These are phyloP conservation scores for Polylopha cassiicola DNA, from an alignment of 2,888 invertebrate genomes.

Conservation along the genomic window DNA sequence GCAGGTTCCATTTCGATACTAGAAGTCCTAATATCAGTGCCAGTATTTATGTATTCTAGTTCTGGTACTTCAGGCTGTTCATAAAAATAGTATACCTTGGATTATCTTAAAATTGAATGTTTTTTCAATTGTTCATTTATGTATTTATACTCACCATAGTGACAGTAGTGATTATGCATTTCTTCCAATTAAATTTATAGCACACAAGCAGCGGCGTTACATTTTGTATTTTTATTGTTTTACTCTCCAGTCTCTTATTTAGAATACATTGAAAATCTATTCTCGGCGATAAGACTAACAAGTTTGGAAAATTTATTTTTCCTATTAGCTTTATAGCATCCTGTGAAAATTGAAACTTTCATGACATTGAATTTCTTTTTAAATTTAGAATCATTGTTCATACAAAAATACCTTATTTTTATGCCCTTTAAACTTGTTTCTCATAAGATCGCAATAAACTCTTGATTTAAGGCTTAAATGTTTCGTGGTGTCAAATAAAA, in stretches of 20 bases:
- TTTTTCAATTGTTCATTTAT: not conserved
- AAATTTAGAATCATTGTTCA: not conserved
- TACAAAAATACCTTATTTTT: slow-evolving; percentile 55
- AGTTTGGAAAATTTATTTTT: slow-evolving; percentile 82
- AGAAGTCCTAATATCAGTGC: slow-evolving; percentile 25
- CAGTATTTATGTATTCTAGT: slow-evolving; percentile 25
- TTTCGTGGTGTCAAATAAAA: slow-evolving; percentile 66
- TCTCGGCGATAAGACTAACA: slow-evolving; percentile 72
- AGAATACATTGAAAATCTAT: slow-evolving; percentile 80
- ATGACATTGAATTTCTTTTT: not conserved
- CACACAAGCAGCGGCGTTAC: slow-evolving; percentile 59
- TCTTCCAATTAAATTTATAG: slow-evolving; percentile 60
- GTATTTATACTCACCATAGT: slow-evolving; percentile 35
- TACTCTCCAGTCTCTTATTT: slow-evolving; percentile 57
- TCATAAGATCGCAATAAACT: slow-evolving; percentile 57
- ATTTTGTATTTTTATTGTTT: slow-evolving; percentile 62
- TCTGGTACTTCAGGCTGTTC: slow-evolving; percentile 28
- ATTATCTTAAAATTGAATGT: not conserved
- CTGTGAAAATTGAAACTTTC: slow-evolving; percentile 55
- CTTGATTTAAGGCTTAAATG: slow-evolving; percentile 56
- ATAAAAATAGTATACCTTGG: slow-evolving; percentile 13
- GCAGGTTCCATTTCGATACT: slow-evolving; percentile 32
- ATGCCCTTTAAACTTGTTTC: slow-evolving; percentile 62
- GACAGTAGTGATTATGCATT: slow-evolving; percentile 38
- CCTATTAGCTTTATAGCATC: slow-evolving; percentile 79